Evolutionary conservation across 2,797 vertebrate species (phyloP), one percentile per base, ranked within the genome.

Genomic region (Benthosema pterotum): DNA sequence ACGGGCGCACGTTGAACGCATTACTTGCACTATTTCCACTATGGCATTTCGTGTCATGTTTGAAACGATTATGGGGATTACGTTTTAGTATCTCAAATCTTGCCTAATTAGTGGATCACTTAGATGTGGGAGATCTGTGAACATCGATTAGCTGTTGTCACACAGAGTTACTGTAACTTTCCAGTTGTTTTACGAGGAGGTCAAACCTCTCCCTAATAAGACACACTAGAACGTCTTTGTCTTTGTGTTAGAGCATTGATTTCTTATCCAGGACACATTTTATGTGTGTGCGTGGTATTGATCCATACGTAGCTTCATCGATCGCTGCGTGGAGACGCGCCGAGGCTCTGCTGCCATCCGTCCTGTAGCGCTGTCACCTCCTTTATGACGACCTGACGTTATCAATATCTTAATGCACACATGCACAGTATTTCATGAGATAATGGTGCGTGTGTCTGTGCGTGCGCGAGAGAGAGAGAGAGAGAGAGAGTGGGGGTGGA

Each of bases 291-390:
- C 8, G 17, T 11, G 3, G 42, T 79, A 85, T 88, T 62, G 79
- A 86, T 83, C 75, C 75, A 71, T 65, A 79, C 73, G 57, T 52
- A 46, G 71, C 72, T 16, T 85, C 83, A 85, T 82, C 74, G 79
- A 85, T 87, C 82, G 76, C 78, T 28, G 58, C 22, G 22, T 25
- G 79, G 83, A 87, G 65, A 61, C 65, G 52, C 75, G 82, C 7
- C 74, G 68, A 76, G 60, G 67, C 61, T 52, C 46, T 1, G 13
- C 65, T 68, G n/a, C n/a, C n/a, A n/a, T 63, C 71, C 59, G 77
- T 63, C 17, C 50, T 79, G 59, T 62, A 13, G 59, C 58, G 74
- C 71, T 74, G 51, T 57, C 54, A 51, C 55, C 67, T 47, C 65
- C 53, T 46, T 46, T n/a, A 11, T 11, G 28, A 32, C 5, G 28